Base-by-base conservation (phyloP, 2,797 vertebrate genomes). In the Tachyglossus aculeatus region DNA sequence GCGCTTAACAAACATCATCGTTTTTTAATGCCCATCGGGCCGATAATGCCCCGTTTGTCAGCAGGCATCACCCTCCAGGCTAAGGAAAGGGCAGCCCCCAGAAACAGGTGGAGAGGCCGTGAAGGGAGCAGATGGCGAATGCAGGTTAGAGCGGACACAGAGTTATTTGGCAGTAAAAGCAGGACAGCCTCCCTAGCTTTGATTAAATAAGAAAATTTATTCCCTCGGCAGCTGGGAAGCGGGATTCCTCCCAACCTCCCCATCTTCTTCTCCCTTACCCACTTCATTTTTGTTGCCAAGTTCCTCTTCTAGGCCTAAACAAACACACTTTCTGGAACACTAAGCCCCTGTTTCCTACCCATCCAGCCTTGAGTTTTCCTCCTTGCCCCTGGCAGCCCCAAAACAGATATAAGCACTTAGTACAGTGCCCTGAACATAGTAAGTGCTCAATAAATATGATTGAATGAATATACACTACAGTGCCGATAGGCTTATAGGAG, bases 141-240 rank as follows among this genome's bases (percentile, higher is more conserved):
- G 82, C 89, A 74, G 77, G 80, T 85, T 89, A 86, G 74, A 57
- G 91, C 89, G 41, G 15, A 19, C 87, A n/a, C n/a, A 87, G 88
- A 89, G 91, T 93, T 89, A 81, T 85, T 78, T 83, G 76, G 71
- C 1, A 18, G 67, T 61, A 83, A 92, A 91, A 93, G 95, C 93
- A 95, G 95, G 94, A 90, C 89, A 62, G 54, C 90, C 90, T 89
- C 91, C 88, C 83, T 66, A 90, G 92, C 87, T 81, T 81, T 82
- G 88, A 91, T 90, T 83, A 87, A 91, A 88, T 70, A 84, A 83
- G 84, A 84, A 79, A 82, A 92, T 90, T 88, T 76, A 83, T 78
- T 90, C 77, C 85, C 59, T 32, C 61, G 94, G 92, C 89, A 91
- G 93, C 93, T 94, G 92, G 94, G 86, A 89, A 90, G 92, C 93